Evolutionary conservation across 2,888 invertebrate genomes (phyloP).

Genomic region (Dynastes maya): DNA sequence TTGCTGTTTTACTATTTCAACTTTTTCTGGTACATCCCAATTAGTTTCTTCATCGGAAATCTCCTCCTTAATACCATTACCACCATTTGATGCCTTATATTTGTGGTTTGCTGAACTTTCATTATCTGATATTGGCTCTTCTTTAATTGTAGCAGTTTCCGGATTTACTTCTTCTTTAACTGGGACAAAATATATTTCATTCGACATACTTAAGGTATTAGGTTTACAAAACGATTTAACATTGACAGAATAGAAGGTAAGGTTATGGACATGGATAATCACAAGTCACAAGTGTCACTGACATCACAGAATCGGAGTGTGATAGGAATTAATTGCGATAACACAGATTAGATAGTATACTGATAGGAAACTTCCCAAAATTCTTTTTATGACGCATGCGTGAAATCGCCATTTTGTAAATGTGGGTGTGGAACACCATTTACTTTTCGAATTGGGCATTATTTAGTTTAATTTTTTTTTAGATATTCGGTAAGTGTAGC

Average conservation of each 20-base stretch:
- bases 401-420: too few relatives aligned
- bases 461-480: too few relatives aligned
- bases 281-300: too few relatives aligned
- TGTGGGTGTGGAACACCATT: too few relatives aligned
- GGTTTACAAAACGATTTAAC: not conserved
- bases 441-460: too few relatives aligned
- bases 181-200: conserved; percentile 9
- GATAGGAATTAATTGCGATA: too few relatives aligned
- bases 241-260: conserved; percentile 2
- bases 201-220: conserved; percentile 15
- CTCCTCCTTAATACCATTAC: conserved; percentile 17
- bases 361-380: too few relatives aligned
- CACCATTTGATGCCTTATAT: not conserved
- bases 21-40: conserved; percentile 38
- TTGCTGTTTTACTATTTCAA: conserved; percentile 47
- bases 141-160: conserved; percentile 27
- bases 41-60: conserved; percentile 42
- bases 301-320: too few relatives aligned
- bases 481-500: too few relatives aligned
- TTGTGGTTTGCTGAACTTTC: conserved; percentile 19
- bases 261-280: not conserved
- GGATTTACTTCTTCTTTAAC: conserved; percentile 30
- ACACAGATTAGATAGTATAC: too few relatives aligned
- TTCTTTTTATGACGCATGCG: too few relatives aligned
- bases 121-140: conserved; percentile 43